A percentile compares a stretch with the other conserved stretches of the same genome.
Conservation (phyloP, 2,797 vertebrate species). For the Lepilemur septentrionalis region DNA sequence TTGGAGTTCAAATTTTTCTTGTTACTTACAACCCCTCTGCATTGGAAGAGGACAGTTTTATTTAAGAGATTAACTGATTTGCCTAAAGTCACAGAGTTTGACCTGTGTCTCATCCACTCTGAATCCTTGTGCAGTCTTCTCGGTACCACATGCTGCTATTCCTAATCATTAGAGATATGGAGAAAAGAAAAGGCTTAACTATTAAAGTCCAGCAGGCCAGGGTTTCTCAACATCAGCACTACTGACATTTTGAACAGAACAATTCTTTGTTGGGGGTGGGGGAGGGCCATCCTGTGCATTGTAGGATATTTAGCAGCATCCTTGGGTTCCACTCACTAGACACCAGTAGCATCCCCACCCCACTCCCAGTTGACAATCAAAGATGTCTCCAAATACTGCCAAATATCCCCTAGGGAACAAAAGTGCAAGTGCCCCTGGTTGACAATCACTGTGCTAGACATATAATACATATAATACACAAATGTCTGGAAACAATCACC, state of each 20-base stretch:
- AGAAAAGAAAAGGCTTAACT: background rate
- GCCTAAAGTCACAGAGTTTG: background rate
- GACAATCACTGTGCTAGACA: background rate
- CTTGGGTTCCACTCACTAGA: background rate
- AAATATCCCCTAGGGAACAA: background rate
- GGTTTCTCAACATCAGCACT: background rate
- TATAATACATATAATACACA: background rate
- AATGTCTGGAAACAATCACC: background rate
- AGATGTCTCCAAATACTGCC: background rate
- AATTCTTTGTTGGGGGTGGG: background rate
- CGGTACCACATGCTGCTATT: background rate
- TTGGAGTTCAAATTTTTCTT: background rate
- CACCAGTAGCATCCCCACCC: background rate
- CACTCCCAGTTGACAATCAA: background rate
- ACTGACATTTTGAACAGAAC: background rate
- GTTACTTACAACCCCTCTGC: conserved; percentile 14
- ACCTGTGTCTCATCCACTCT: background rate
- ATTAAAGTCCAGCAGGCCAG: background rate
- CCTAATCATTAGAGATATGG: background rate
- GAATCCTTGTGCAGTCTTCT: background rate
- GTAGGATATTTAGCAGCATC: background rate
- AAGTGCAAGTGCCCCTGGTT: background rate
- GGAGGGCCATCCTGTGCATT: background rate
- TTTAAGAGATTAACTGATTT: conserved; percentile 4
- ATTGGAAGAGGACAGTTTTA: background rate